phyloP scores from a whole-genome alignment of 2,888 invertebrate species.

The Ypsolopha sequella region DNA sequence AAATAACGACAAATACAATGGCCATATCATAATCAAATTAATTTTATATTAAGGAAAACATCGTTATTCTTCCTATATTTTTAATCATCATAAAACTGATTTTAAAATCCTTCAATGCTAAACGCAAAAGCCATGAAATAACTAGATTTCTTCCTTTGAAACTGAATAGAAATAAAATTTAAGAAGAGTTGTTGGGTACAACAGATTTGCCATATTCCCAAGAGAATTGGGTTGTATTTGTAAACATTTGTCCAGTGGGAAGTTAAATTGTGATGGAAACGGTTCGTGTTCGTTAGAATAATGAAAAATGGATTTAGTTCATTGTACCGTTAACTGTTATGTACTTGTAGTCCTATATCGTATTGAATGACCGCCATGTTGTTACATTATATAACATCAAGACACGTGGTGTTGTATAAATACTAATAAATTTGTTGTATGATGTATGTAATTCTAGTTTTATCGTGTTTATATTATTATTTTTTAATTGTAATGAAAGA shows the following conservation, averaged over 20 bases:
- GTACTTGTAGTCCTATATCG: conserved; percentile 44
- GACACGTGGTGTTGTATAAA: conserved; percentile 47
- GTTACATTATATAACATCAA: not conserved
- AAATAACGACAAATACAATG: conserved; percentile 50
- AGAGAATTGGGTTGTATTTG: conserved; percentile 1
- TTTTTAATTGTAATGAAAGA: conserved; percentile 71
- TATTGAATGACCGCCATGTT: conserved; percentile 33
- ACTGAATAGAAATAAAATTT: conserved; percentile 1
- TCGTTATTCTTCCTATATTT: conserved; percentile 17
- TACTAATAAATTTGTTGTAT: conserved; percentile 65
- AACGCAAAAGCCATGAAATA: not conserved
- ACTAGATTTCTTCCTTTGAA: not conserved
- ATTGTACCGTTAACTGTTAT: conserved; percentile 56
- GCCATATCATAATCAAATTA: conserved; percentile 65
- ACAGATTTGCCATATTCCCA: conserved; percentile 11
- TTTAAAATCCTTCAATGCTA: not conserved
- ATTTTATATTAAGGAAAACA: conserved; percentile 44
- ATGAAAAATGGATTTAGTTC: conserved; percentile 22
- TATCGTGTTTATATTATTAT: conserved; percentile 67
- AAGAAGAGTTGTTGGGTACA: conserved; percentile 3
- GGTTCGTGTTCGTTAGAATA: conserved; percentile 1
- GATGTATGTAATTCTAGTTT: conserved; percentile 67
- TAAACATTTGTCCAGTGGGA: not conserved
- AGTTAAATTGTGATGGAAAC: not conserved
- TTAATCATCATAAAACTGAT: not conserved